Evolutionary conservation across 1,140 invertebrate species (phyloP).

Genomic region (Spodoptera frugiperda): DNA sequence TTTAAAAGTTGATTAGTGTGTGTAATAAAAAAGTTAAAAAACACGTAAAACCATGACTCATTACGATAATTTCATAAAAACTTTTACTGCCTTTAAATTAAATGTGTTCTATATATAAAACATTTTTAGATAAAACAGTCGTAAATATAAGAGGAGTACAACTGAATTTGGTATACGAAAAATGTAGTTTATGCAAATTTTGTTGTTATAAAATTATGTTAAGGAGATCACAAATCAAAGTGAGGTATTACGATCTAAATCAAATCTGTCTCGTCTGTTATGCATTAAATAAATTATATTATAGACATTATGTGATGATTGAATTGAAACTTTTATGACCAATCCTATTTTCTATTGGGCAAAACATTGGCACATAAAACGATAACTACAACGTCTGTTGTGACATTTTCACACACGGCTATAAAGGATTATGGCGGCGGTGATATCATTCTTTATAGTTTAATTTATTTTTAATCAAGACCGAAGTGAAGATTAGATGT

Average conservation of each 20-base stretch:
- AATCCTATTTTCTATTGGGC: constrained; percentile 21
- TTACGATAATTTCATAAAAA: constrained; percentile 21
- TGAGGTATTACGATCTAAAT: constrained; percentile 22
- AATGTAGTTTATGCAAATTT: constrained; percentile 39
- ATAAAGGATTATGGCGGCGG: constrained; percentile 17
- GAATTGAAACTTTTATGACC: constrained; percentile 40
- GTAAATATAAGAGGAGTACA: constrained; percentile 19
- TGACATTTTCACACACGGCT: constrained; percentile 29
- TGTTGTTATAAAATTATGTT: constrained; percentile 34
- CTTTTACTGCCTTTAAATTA: constrained; percentile 8
- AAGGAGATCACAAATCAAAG: constrained; percentile 42
- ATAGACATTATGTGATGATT: constrained; percentile 41
- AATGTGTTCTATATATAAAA: constrained; percentile 16
- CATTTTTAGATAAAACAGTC: constrained; percentile 27
- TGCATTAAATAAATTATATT: constrained; percentile 39
- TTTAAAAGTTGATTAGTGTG: constrained; percentile 24
- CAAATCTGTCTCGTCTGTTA: constrained; percentile 4
- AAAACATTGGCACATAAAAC: constrained; percentile 23
- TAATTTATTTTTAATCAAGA: constrained; percentile 24
- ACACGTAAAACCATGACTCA: constrained; percentile 22
- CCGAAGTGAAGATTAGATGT: neutral
- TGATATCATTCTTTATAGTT: constrained; percentile 16
- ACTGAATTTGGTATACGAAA: neutral
- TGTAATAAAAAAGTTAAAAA: constrained; percentile 30
- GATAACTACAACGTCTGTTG: constrained; percentile 6